These are phyloP conservation scores for Uria aalge DNA, from an alignment of 2,113 vertebrate genomes.

Conservation along the genomic window DNA sequence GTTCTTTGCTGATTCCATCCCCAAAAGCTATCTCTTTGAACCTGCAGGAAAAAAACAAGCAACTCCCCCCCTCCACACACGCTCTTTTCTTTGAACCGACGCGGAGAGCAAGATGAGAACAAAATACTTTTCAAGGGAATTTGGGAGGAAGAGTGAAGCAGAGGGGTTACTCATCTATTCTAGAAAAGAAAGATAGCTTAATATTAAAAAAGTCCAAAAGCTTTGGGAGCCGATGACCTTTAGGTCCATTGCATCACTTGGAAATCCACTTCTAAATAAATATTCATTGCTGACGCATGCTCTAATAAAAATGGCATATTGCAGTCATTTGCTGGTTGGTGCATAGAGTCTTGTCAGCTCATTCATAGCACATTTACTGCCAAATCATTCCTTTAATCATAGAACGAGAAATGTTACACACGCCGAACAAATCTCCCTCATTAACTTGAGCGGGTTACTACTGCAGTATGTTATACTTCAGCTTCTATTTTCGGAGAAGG, in stretches of 20 bases:
- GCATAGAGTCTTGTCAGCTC: constrained; percentile 21
- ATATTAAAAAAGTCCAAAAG: not conserved
- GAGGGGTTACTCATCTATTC: not conserved
- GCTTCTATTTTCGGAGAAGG: not conserved
- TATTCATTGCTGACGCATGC: not conserved
- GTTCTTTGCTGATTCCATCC: not conserved
- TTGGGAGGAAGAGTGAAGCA: not conserved
- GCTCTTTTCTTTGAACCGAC: not conserved
- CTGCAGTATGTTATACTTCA: not conserved
- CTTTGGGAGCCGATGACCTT: not conserved
- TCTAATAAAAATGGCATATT: constrained; percentile 21
- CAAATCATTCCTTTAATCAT: constrained; percentile 60
- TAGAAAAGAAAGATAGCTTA: not conserved
- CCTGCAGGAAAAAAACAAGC: not conserved
- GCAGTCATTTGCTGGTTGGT: constrained; percentile 44
- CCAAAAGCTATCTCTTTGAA: not conserved
- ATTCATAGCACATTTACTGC: constrained; percentile 53
- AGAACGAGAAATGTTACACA: not conserved
- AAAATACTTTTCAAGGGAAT: not conserved
- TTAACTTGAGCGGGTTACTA: not conserved
- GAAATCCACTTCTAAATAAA: constrained; percentile 29
- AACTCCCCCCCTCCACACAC: too few species aligned
- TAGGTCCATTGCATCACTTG: not conserved
- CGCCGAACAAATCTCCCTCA: not conserved
- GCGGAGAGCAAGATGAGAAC: not conserved